Percentiles rank a stretch among this genome's conserved stretches.
phyloP scores from a whole-genome alignment of 2,797 vertebrate genomes.

The Fistularia commersonii region DNA sequence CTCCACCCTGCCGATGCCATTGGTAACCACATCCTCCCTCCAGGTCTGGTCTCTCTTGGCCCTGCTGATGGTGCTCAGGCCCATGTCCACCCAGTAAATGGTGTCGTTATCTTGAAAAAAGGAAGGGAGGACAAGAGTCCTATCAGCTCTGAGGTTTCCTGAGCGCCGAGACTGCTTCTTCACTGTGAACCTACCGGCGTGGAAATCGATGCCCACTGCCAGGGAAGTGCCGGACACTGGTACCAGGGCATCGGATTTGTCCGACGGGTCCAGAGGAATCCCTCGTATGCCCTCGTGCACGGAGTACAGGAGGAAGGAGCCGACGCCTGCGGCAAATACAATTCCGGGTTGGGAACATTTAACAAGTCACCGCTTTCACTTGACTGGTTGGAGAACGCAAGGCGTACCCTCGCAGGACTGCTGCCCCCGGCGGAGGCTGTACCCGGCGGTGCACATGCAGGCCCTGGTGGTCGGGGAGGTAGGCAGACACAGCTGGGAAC shows the following conservation, averaged over 20 bases:
- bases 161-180: background rate
- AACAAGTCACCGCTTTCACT: no score
- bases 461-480: conserved; percentile 84
- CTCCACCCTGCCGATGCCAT: conserved; percentile 92
- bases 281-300: conserved; percentile 96
- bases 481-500: conserved; percentile 95
- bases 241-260: conserved; percentile 94
- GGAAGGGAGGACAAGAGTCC: no score
- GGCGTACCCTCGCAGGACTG: conserved; percentile 94
- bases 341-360: background rate
- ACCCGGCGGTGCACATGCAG: conserved; percentile 96
- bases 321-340: conserved; percentile 79
- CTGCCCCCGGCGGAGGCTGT: conserved; percentile 89
- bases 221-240: conserved; percentile 92
- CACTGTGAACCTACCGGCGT: conserved; percentile 78
- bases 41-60: conserved; percentile 93
- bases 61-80: conserved; percentile 92
- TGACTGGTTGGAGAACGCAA: no score
- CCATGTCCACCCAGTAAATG: conserved; percentile 98
- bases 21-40: conserved; percentile 92
- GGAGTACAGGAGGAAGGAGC: conserved; percentile 93
- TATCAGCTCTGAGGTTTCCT: no score
- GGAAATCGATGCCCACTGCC: conserved; percentile 95
- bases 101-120: conserved; percentile 85
- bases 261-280: conserved; percentile 90